Evolutionary conservation across 2,888 invertebrate genomes (phyloP), one percentile per base, ranked within the genome.

Genomic region (Neoaliturus tenellus): DNA sequence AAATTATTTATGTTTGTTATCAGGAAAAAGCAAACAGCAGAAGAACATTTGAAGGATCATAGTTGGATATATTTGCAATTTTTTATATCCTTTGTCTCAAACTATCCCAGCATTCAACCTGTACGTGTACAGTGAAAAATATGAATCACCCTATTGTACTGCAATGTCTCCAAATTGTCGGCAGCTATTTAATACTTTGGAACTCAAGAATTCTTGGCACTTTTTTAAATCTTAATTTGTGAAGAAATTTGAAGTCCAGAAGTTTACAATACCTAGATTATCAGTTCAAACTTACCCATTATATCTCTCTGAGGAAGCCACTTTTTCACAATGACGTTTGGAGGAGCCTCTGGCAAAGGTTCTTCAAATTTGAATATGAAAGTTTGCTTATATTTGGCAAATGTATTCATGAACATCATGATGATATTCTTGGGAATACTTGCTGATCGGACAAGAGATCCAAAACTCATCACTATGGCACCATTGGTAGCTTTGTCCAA

Each of bases 401-500:
- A 93, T 0, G 95, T 96, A 48, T 94, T 93, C 28, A 96, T 92
- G 75, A 97, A 92, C 88, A 95, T 91, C 83, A 95, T 93, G 0
- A 95, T 92, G 3, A 94, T 92, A 58, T 95, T 93, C 0, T 96
- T 96, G 95, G 96, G 96, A 87, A 94, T 95, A 25, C 94, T 94
- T 23, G 83, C 28, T 0, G 96, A 95, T 87, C 94, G 93, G 0
- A 97, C 96, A 1, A 96, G 96, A 0, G 96, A 96, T 0, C 97
- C 97, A 95, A 97, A 96, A 39, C 96, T 96, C 20, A 97, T 95
- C 89, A 95, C 96, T 84, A 97, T 94, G 89, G 97, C 96, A 0
- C 96, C 97, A 41, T 86, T 14, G 14, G 51, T 80, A 0, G 93
- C 92, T 0, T 93, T 93, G 0, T 93, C 91, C 75, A 95, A 94